Base-by-base conservation (phyloP, 2,113 vertebrate genomes). In the Pelecanus crispus region DNA sequence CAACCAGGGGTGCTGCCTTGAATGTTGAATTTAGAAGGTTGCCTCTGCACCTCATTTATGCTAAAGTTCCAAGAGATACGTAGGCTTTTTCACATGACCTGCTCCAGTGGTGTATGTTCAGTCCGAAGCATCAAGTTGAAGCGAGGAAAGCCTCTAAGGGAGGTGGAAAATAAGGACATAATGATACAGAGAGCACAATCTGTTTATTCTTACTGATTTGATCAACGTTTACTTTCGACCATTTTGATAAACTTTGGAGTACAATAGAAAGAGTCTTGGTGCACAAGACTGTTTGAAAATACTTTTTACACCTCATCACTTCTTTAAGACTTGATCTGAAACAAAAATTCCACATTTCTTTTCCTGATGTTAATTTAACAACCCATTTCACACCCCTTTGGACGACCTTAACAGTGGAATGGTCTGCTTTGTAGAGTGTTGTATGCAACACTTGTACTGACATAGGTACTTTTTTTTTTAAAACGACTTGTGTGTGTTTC, bases 401-500 rank as follows among this genome's bases (percentile, higher is more conserved):
- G 45, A 92, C 21, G 24, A 68, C 55, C 25, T 47, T 65, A 78
- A 28, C 24, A 47, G 20, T 58, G 68, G 56, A 88, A 87, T 83
- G 65, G 65, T 63, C 79, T 91, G 34, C 72, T 97, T 70, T 93
- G 70, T 93, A 63, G 56, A 67, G 65, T 49, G 70, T 93, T 80
- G 55, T 94, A 31, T 72, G 70, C 78, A 94, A 66, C 89, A 81
- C 52, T 92, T 90, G 5, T 95, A 52, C 86, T 95, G 50, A 95
- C 96, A 29, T 86, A 96, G 96, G 89, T 96, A 91, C 50, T 61
- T 79, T 38, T 70, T 58, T 92, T 80, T 96, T 79, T 74, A 67
- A 94, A 94, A 97, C 5, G 97, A 98, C 97, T 97, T 98, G 98
- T 98, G 98, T 98, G 98, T 98, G 95, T 98, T 98, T 98, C 98